Evolutionary conservation across 2,113 vertebrate species (phyloP), one percentile per base, ranked within the genome.

Genomic region (Alligator sinensis): DNA sequence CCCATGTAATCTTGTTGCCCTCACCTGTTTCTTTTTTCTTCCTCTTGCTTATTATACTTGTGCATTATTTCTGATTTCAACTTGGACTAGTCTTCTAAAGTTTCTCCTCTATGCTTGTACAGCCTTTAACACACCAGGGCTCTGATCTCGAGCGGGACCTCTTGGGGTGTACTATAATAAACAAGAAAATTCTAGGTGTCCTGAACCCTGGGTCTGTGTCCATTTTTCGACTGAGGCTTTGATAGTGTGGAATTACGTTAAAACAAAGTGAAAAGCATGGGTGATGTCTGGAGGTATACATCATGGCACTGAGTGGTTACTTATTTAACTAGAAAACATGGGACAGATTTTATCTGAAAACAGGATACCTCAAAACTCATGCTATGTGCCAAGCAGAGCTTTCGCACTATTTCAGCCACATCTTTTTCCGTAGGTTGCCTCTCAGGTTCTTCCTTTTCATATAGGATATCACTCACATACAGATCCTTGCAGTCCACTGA

Each of bases 321-420:
- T 28, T 11, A 60, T 75, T 21, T 59, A 28, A 17, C 18, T 75
- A 62, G 38, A 64, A 57, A 13, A 21, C 78, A 68, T 59, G 70
- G 66, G 90, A 60, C 1, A 3, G 28, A 77, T 12, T 47, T 77
- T 85, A 5, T 12, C 11, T 38, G 7, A 79, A 30, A n/a, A 85
- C 34, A 86, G 16, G 93, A 96, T 88, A 98, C 97, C 97, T 98
- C 95, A 21, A 92, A 96, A 91, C 96, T 97, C 0, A 72, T 66
- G 47, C 93, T 80, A 13, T 92, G 92, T 28, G 87, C 92, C 87
- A 94, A 63, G 77, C 97, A 98, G 82, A 98, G 96, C 75, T 91
- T 97, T 88, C 95, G 96, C 66, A 97, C 83, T 4, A 90, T 79
- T 4, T 89, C 76, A 5, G 92, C 62, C 16, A 68, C 96, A 2